Conservation (phyloP, 2,888 invertebrate genomes). For the Mantis religiosa region DNA sequence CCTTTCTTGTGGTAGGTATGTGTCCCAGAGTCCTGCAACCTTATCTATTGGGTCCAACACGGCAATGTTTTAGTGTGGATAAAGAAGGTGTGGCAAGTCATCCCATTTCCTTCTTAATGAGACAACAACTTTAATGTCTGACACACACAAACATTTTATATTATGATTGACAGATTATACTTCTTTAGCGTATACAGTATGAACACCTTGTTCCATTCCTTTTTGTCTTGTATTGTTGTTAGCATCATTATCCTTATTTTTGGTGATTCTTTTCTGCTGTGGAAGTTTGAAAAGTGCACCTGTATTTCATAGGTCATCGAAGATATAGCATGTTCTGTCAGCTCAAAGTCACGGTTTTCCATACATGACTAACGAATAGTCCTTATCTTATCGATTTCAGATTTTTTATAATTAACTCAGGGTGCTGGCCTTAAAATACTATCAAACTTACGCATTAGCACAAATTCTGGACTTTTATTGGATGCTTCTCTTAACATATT, state of each 20-base stretch:
- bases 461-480: no score
- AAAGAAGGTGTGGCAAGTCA: conserved; percentile 15
- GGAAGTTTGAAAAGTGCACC: not conserved
- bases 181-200: not conserved
- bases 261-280: not conserved
- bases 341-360: no score
- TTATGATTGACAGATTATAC: conserved; percentile 1
- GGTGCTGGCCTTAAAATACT: no score
- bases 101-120: conserved; percentile 20
- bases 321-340: no score
- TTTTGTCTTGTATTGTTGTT: not conserved
- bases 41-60: conserved; percentile 5
- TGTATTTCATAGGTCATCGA: not conserved
- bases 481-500: no score
- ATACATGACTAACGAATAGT: no score
- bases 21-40: not conserved
- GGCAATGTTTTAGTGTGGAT: conserved; percentile 10
- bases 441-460: no score
- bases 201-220: not conserved
- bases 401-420: no score
- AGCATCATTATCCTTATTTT: not conserved
- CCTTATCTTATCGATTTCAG: no score
- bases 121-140: conserved; percentile 22
- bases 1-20: not conserved
- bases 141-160: not conserved